Evolutionary conservation across 2,113 vertebrate species (phyloP), one percentile per base, ranked within the genome.

Genomic region (Pluvialis apricaria): DNA sequence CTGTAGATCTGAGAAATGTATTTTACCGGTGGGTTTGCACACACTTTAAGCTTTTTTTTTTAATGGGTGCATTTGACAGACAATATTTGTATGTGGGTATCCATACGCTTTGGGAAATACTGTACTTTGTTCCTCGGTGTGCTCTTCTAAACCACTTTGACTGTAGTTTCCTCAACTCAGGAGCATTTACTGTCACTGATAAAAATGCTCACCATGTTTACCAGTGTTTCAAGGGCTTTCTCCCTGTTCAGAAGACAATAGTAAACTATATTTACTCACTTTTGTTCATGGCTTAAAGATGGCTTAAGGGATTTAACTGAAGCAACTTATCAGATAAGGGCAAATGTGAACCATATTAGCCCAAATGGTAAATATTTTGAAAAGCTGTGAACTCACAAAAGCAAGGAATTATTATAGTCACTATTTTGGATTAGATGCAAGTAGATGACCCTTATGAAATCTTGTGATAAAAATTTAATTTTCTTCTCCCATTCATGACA

Each of bases 281-380:
- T 76, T 72, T 88, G 36, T 65, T 76, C 55, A 7, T 77, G 62
- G 71, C 58, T 94, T 94, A 80, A 87, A 85, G 55, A 49, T 79
- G 36, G n/a, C 44, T 97, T 92, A 91, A 80, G 70, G 81, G 86
- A 77, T 96, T 94, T 95, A 85, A 72, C 70, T 58, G 73, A 82
- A 91, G 42, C n/a, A 71, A 49, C 34, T 49, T 75, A 49, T 5
- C 80, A 87, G 66, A 82, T 87, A 61, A 86, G 51, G 58, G 22
- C 60, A 85, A 95, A 91, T 28, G 31, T 88, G 87, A 85, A 60
- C 16, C 18, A 19, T 88, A 36, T 40, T 77, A 78, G 32, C 29
- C 45, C 18, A 87, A 94, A 70, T 14, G 26, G 65, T 85, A 92
- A 95, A 82, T 82, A 88, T 72, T 90, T 94, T 82, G 45, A 66